Evolutionary conservation across 2,113 vertebrate species (phyloP).

Genomic region (Puntigrus tetrazona): DNA sequence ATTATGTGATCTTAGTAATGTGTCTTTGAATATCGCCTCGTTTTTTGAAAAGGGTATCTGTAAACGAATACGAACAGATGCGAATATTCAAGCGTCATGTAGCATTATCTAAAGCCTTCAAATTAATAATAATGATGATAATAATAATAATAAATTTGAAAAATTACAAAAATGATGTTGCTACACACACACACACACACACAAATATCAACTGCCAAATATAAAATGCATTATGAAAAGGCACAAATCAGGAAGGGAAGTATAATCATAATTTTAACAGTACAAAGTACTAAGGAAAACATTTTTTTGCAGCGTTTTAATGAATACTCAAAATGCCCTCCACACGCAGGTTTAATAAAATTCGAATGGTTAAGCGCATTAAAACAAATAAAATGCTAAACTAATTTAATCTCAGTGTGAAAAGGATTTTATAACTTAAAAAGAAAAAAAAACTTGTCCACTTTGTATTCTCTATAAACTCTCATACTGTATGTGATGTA

Average conservation of each 20-base stretch:
- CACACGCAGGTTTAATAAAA: neutral
- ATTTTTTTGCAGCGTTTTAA: neutral
- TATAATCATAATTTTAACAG: neutral
- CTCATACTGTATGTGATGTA: conserved; percentile 15
- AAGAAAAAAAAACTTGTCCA: neutral
- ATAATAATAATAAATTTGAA: neutral
- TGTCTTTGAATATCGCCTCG: conserved; percentile 39
- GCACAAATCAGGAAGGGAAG: neutral
- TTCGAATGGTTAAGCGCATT: neutral
- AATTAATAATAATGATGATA: conserved; percentile 27
- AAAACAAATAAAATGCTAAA: conserved; percentile 18
- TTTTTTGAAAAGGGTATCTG: conserved; percentile 8
- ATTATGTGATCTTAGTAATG: conserved; percentile 43
- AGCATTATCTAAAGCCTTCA: conserved; percentile 45
- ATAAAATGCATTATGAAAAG: neutral
- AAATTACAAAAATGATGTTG: neutral
- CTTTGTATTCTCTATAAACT: conserved; percentile 27
- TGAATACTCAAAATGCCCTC: neutral
- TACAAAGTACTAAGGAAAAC: neutral
- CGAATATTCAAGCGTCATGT: conserved; percentile 40
- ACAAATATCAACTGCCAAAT: neutral
- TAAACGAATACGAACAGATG: neutral
- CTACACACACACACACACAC: too few relatives aligned
- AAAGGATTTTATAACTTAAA: neutral
- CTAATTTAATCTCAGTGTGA: neutral